A percentile compares a stretch with the other conserved stretches of the same genome.
These are phyloP conservation scores for Pedionomus torquatus DNA, from an alignment of 2,113 vertebrate genomes.

Conservation along the genomic window DNA sequence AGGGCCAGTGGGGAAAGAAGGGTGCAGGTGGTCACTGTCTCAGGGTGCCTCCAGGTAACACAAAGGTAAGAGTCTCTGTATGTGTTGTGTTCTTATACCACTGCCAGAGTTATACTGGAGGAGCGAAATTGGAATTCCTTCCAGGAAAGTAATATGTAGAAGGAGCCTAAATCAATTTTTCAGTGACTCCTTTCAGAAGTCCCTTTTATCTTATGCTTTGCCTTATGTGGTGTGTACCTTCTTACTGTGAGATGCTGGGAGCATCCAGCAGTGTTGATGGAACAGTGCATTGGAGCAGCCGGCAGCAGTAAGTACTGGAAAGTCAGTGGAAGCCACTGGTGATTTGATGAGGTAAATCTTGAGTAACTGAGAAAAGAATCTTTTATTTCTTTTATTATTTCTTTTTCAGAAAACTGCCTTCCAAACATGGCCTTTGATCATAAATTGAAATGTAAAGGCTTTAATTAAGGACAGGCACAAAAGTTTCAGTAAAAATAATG, in stretches of 20 bases:
- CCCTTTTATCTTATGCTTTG: neutral
- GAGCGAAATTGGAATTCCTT: neutral
- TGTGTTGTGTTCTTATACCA: fast-evolving
- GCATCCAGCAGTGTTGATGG: fast-evolving
- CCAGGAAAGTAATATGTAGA: neutral
- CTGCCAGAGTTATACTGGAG: neutral
- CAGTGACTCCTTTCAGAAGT: neutral
- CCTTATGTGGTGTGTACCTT: neutral
- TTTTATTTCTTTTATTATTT: neutral
- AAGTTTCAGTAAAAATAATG: neutral
- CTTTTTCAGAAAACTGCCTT: neutral
- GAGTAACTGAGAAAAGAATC: neutral
- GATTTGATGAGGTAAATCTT: neutral
- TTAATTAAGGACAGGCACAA: neutral
- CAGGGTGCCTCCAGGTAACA: neutral
- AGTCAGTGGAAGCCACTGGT: neutral
- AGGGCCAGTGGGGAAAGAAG: neutral
- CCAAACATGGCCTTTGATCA: neutral
- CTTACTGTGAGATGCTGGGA: neutral
- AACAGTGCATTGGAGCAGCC: neutral
- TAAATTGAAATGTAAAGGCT: neutral
- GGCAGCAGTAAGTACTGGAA: neutral
- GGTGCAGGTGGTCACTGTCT: neutral
- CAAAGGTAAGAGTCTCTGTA: neutral
- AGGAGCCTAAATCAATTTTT: neutral